Base-by-base conservation (phyloP, 2,797 vertebrate genomes). In the Sebastes taczanowskii region DNA sequence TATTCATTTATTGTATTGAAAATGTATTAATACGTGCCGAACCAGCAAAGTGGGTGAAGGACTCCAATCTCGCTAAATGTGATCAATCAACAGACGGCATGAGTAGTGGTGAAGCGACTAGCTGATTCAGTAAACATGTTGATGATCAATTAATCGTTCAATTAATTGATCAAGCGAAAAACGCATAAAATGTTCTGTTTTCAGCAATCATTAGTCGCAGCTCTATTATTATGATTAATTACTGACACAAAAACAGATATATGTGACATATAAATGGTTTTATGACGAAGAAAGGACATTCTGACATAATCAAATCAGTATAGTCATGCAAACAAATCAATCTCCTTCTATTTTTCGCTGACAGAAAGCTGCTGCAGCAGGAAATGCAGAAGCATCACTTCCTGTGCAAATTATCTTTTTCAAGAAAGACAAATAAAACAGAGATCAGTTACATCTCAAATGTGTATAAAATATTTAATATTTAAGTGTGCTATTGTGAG, bases 401-500 rank as follows among this genome's bases (percentile, higher is more conserved):
- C 53, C 22, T 23, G 53, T 46, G 35, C 52, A 23, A 32, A 62
- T 18, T 35, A 66, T 60, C 0, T 0, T 52, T 55, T 67, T 32
- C 3, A 55, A 60, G 16, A 35, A 23, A 59, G 58, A 66, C 25
- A 18, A n/a, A 68, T 25, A 5, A 73, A 73, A 22, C 23, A 49
- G 14, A 53, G 6, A 42, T 1, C 4, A 60, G 66, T 68, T 59
- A 11, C 35, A 66, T 2, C 3, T n/a, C 18, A 63, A 58, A 75
- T 1, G 0, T 23, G 0, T 7, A 30, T 8, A 11, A 59, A 18
- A 29, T 29, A 34, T 6, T 34, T n/a, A 16, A 49, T 69, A 25
- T 56, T 11, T 11, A 70, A 35, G 27, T 35, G 20, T 61, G 20
- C 11, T 55, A n/a, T 35, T 62, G 46, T 42, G 64, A 35, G 46